Evolutionary conservation across 2,113 vertebrate species (phyloP).

Genomic region (Kryptolebias marmoratus): DNA sequence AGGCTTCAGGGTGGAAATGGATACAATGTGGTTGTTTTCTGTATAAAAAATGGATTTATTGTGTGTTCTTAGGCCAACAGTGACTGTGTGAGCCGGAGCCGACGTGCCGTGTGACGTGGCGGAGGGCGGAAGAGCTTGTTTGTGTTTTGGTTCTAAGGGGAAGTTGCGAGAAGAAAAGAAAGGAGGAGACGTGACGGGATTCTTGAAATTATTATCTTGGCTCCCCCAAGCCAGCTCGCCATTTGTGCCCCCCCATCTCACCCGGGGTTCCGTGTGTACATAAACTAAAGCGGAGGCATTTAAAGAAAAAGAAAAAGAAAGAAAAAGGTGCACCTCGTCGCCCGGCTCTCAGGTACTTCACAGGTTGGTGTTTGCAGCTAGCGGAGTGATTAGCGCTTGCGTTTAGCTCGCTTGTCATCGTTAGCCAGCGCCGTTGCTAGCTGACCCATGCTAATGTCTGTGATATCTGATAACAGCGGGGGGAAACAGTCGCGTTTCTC

Average conservation of each 20-base stretch:
- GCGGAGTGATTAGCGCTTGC: constrained; percentile 43
- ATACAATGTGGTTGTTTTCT: no score
- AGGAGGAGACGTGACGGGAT: constrained; percentile 81
- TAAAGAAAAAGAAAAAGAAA: no score
- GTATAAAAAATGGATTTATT: no score
- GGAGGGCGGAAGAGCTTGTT: constrained; percentile 79
- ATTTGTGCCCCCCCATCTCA: constrained; percentile 7
- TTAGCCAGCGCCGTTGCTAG: constrained; percentile 45
- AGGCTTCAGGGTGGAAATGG: no score
- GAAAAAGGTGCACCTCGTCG: constrained; percentile 42
- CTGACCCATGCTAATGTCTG: constrained; percentile 39
- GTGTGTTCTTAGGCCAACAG: no score
- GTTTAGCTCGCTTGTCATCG: constrained; percentile 29
- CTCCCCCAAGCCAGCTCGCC: constrained; percentile 26
- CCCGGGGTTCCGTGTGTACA: not conserved
- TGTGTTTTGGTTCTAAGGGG: constrained; percentile 86
- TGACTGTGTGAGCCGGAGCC: not conserved
- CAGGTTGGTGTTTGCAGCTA: constrained; percentile 48
- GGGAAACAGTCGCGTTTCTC: constrained; percentile 10
- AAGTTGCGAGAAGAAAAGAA: constrained; percentile 83
- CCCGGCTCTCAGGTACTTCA: constrained; percentile 69
- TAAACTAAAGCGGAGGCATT: constrained; percentile 40
- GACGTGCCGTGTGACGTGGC: constrained; percentile 74
- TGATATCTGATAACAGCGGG: constrained; percentile 20
- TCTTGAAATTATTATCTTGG: constrained; percentile 69